A percentile compares a stretch with the other conserved stretches of the same genome.
These are phyloP conservation scores for Paguma larvata DNA, from an alignment of 2,797 vertebrate genomes.

Conservation along the genomic window DNA sequence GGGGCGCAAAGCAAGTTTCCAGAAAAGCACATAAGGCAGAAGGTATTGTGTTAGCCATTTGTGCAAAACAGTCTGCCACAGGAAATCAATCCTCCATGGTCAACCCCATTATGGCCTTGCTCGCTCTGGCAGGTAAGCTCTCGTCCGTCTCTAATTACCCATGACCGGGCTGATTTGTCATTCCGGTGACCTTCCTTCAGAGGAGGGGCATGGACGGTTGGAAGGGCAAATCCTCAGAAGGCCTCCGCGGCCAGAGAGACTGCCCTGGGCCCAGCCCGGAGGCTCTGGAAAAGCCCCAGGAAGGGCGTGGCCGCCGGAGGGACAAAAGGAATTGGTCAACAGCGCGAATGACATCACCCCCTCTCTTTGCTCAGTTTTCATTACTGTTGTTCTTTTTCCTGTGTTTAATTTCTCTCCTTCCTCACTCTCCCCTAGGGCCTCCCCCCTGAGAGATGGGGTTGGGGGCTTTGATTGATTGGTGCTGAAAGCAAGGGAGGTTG, in stretches of 20 bases:
- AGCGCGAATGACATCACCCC: constrained; percentile 76
- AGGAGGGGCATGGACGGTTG: constrained; percentile 33
- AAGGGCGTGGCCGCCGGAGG: constrained; percentile 75
- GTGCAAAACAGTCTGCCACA: constrained; percentile 68
- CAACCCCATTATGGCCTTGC: constrained; percentile 75
- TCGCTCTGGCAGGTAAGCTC: constrained; percentile 73
- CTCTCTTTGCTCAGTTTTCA: constrained; percentile 83
- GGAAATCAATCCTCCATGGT: constrained; percentile 80
- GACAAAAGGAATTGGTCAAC: constrained; percentile 82
- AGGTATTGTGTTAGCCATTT: constrained; percentile 76
- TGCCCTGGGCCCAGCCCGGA: background rate
- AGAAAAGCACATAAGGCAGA: constrained; percentile 26
- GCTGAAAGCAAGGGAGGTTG: constrained; percentile 83
- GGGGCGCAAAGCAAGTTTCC: background rate
- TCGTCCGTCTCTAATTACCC: constrained; percentile 76
- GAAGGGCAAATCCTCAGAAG: constrained; percentile 47
- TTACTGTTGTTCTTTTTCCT: constrained; percentile 81
- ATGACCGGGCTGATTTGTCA: constrained; percentile 75
- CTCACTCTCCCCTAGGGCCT: constrained; percentile 79
- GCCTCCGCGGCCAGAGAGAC: constrained; percentile 28
- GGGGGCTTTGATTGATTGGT: constrained; percentile 82
- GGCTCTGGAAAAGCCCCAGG: background rate
- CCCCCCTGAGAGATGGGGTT: constrained; percentile 83
- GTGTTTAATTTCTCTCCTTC: constrained; percentile 83
- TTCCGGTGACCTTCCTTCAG: constrained; percentile 76